Conservation (phyloP, 2,113 vertebrate species). For the Cygnus buccinator region DNA sequence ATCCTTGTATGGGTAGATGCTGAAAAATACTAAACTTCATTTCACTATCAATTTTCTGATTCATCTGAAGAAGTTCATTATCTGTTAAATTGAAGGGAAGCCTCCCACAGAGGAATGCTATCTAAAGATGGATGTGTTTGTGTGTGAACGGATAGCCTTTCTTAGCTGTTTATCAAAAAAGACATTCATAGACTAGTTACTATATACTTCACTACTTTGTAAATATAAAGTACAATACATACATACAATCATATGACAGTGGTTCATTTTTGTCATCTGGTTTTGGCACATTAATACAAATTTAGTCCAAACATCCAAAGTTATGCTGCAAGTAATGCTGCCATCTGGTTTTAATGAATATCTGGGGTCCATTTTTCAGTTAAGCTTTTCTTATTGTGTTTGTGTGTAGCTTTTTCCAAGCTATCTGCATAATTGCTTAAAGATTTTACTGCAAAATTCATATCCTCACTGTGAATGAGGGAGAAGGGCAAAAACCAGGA, state of each 20-base stretch:
- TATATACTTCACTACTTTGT: conserved; percentile 56
- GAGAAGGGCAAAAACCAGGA: conserved; percentile 82
- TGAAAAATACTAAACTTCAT: conserved; percentile 68
- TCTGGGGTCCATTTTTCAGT: conserved; percentile 88
- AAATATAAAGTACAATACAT: conserved; percentile 55
- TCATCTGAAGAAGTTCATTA: conserved; percentile 77
- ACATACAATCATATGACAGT: background rate
- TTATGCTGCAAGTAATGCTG: conserved; percentile 83
- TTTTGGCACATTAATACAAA: conserved; percentile 72
- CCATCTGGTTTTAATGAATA: conserved; percentile 98
- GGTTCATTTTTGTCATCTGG: conserved; percentile 61
- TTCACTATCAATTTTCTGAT: conserved; percentile 75
- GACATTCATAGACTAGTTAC: conserved; percentile 31
- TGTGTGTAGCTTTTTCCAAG: conserved; percentile 87
- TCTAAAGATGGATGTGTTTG: conserved; percentile 72
- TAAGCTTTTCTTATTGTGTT: conserved; percentile 92
- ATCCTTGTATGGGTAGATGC: background rate
- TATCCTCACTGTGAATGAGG: conserved; percentile 87
- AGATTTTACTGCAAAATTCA: conserved; percentile 96
- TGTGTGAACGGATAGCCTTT: conserved; percentile 62
- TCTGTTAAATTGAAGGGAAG: conserved; percentile 76
- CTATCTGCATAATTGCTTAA: conserved; percentile 98
- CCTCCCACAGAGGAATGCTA: conserved; percentile 75
- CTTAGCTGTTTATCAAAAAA: conserved; percentile 62
- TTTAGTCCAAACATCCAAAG: conserved; percentile 76